These are phyloP conservation scores for Mesopsocus fuscifrons DNA, from an alignment of 2,888 invertebrate genomes.

Conservation along the genomic window DNA sequence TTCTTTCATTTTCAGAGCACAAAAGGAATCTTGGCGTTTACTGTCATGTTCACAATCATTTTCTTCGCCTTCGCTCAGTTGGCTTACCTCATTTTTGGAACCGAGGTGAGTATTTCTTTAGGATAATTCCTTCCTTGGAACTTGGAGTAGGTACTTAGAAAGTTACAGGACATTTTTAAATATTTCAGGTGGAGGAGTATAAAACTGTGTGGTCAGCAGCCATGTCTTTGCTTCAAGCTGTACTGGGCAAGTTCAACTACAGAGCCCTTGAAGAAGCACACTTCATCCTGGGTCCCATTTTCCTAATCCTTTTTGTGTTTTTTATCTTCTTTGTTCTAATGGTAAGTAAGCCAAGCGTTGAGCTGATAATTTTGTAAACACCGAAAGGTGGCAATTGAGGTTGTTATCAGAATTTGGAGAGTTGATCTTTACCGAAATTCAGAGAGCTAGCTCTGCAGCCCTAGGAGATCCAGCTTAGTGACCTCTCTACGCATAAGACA, in stretches of 20 bases:
- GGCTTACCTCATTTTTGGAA: not conserved
- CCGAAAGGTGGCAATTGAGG: too few species aligned
- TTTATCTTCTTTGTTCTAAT: not conserved
- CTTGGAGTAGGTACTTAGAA: not conserved
- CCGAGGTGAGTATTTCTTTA: not conserved
- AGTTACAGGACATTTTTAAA: not conserved
- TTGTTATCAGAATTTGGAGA: too few species aligned
- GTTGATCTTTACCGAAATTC: too few species aligned
- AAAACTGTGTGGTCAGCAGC: not conserved
- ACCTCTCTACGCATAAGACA: too few species aligned
- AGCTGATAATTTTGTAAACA: too few species aligned
- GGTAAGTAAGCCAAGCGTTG: not conserved
- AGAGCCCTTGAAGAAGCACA: not conserved
- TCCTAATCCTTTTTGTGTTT: not conserved
- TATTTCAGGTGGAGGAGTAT: not conserved
- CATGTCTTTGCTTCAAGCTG: not conserved
- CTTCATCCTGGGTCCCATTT: not conserved
- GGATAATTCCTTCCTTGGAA: not conserved
- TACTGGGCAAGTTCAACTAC: not conserved
- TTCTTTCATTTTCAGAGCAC: not conserved
- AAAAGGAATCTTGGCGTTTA: not conserved
- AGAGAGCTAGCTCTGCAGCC: too few species aligned
- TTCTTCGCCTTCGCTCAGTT: slow-evolving; percentile 4
- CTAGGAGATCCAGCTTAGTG: too few species aligned
- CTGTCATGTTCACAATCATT: not conserved